These are phyloP conservation scores for Mustelus asterias DNA, from an alignment of 2,113 vertebrate genomes.

Conservation along the genomic window DNA sequence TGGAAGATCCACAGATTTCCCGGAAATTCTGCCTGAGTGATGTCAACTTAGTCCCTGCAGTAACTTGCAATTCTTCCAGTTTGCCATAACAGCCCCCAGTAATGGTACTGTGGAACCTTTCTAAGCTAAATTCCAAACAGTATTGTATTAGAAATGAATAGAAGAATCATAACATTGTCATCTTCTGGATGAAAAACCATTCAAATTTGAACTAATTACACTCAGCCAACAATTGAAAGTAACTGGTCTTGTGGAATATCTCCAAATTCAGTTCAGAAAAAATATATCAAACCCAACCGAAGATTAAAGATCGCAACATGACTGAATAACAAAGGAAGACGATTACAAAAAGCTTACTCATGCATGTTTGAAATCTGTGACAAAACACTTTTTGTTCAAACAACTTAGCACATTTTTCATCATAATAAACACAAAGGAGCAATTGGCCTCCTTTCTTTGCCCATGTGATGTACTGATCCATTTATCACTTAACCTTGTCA, in stretches of 20 bases:
- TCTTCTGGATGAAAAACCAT: not conserved
- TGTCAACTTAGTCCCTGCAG: not conserved
- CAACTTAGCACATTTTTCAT: conserved; percentile 5
- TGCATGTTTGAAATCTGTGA: not conserved
- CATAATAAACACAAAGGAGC: not conserved
- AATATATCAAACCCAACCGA: not conserved
- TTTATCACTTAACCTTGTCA: conserved; percentile 32
- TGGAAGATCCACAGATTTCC: not conserved
- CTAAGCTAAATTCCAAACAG: not conserved
- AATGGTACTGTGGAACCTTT: not conserved
- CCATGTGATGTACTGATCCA: not conserved
- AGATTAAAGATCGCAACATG: not conserved
- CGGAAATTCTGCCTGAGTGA: not conserved
- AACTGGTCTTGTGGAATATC: not conserved
- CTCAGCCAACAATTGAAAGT: not conserved
- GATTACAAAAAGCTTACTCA: conserved; percentile 18
- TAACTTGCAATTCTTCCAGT: not conserved
- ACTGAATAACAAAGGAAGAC: conserved; percentile 15
- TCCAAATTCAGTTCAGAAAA: not conserved
- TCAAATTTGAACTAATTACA: not conserved
- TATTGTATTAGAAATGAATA: not conserved
- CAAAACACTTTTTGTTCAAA: conserved; percentile 18
- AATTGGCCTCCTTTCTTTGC: not conserved
- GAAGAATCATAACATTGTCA: not conserved
- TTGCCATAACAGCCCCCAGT: not conserved